Base-by-base conservation (phyloP, 2,113 vertebrate species). In the Tupaia chinensis region DNA sequence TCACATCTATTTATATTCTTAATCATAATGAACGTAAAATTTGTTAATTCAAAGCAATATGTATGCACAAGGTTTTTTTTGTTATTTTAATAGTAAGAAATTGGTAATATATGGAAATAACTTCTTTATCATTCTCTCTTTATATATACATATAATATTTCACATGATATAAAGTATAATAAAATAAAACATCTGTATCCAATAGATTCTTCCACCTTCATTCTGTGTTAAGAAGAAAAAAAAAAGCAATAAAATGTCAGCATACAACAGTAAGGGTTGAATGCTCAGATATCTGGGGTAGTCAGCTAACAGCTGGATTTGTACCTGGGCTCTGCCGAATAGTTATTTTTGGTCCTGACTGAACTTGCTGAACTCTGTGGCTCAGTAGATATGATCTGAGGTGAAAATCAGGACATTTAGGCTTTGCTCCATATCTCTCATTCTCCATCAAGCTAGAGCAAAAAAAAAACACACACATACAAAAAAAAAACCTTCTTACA, bases 41-140 rank as follows among this genome's bases (percentile, higher is more conserved):
- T 15, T 80, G 29, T 89, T 78, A 88, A 65, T 70, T 96, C 19
- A 69, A 91, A 89, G 34, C 77, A 81, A 93, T 63, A 85, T 69
- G 44, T 44, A 58, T 88, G 16, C 63, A 54, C 5, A 68, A 85
- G 16, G 9, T 23, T 34, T 69, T 25, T 74, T 17, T 74, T 66
- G 3, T 63, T 87, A 61, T 81, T 89, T 70, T 5, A 81, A 27
- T 78, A 90, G 14, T 27, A 61, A 17, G 32, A 68, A 73, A 27
- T 82, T 1, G 12, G 14, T 1, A n/a, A 95, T 68, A 73, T 83
- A 11, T 72, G 58, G 73, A 80, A 76, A 86, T 3, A 54, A 58
- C 9, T 44, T 44, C 5, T 44, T 44, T 44, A 44, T 44, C n/a
- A 76, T 54, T n/a, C 13, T 32, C 29, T 73, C 87, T 83, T 81